Evolutionary conservation across 2,797 vertebrate species (phyloP), one percentile per base, ranked within the genome.

Genomic region (Strix occidentalis): DNA sequence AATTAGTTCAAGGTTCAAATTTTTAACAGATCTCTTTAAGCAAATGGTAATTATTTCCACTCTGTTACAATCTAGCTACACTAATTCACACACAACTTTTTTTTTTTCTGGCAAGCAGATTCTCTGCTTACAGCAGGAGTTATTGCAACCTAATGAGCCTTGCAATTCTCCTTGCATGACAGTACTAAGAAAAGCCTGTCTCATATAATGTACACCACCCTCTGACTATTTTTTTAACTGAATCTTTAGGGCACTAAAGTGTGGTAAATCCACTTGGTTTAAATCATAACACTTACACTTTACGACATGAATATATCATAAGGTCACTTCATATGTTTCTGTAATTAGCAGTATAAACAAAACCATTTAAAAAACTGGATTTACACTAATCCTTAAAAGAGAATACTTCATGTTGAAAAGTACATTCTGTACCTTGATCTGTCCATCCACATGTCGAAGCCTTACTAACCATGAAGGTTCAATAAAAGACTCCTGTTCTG

Each of bases 381-480:
- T 85, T 60, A 70, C 28, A 33, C 5, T 28, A 58, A 86, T n/a
- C 33, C 14, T 39, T 41, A 23, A 5, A 54, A 71, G 20, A 16
- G 11, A 83, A 29, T 9, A 33, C 16, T 43, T 61, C 6, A 20
- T 6, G 19, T 21, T 69, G 60, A n/a, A 72, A 95, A 84, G 50
- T 8, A 31, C 26, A 29, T 41, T 58, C 28, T 96, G 78, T 96
- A 99, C 99, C 99, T 98, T 98, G 50, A 99, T 98, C 97, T 99
- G 99, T 28, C 97, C 98, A 86, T 99, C 98, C 89, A 99, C 91
- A 4, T 97, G 98, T 76, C 97, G 98, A 89, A 99, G 98, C 35
- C 98, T 98, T n/a, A 97, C 93, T 85, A 99, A 95, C 99, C 99
- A 99, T 1, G 98, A 91, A 0, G 99, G 99, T 74, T 99, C 99